Conservation (phyloP, 2,888 invertebrate genomes). For the Epinotia bilunana region DNA sequence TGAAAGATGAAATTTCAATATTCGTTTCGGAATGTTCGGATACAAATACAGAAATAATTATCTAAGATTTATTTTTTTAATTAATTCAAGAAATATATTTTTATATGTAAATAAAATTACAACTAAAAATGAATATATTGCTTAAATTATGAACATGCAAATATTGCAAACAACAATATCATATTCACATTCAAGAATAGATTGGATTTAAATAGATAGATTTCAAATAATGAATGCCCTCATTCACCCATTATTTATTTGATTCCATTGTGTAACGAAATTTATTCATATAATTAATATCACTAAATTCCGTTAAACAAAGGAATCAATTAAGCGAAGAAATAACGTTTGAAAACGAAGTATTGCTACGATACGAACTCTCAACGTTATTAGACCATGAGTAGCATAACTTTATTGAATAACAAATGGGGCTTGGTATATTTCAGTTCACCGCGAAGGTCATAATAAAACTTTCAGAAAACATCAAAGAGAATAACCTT, state of each 20-base stretch:
- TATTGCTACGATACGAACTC: not conserved
- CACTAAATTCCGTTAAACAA: not conserved
- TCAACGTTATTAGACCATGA: constrained; percentile 2
- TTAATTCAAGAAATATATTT: too few species aligned
- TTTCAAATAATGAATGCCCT: not conserved
- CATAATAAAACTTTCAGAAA: too few species aligned
- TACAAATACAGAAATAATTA: too few species aligned
- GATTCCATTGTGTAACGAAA: too few species aligned
- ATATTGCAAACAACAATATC: too few species aligned
- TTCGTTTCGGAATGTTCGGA: too few species aligned
- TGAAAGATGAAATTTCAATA: too few species aligned
- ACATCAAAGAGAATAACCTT: not conserved
- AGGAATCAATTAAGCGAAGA: not conserved
- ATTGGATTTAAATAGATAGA: not conserved
- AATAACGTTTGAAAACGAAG: too few species aligned
- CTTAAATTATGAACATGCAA: too few species aligned
- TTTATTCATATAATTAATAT: not conserved
- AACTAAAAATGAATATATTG: too few species aligned
- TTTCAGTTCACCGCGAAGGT: not conserved
- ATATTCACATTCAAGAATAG: not conserved
- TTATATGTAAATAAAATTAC: too few species aligned
- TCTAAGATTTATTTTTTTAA: too few species aligned
- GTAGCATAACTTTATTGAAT: not conserved
- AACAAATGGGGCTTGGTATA: constrained; percentile 1
- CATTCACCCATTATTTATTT: not conserved